Evolutionary conservation across 2,888 invertebrate species (phyloP).

Genomic region (Parnassius smintheus): DNA sequence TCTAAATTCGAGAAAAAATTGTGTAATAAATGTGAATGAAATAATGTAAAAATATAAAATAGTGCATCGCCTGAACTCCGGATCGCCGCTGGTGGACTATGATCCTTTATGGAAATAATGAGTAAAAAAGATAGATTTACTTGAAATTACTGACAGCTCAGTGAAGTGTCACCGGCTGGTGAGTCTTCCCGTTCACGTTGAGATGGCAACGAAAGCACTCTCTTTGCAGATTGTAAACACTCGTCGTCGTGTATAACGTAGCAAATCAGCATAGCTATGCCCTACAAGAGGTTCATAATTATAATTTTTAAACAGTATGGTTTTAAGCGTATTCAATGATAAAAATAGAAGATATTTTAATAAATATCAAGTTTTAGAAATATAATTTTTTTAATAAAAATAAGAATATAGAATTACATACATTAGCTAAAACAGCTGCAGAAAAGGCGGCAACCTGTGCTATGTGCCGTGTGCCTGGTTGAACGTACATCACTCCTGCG

Average conservation of each 20-base stretch:
- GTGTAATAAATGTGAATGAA: too few relatives aligned
- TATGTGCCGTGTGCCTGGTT: constrained; percentile 55
- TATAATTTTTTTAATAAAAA: background rate
- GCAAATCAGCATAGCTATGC: constrained; percentile 79
- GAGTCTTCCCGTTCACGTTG: constrained; percentile 74
- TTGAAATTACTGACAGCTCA: constrained; percentile 77
- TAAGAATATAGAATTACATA: constrained; percentile 35
- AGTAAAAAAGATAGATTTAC: constrained; percentile 5
- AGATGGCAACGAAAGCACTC: constrained; percentile 55
- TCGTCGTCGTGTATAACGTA: constrained; percentile 82
- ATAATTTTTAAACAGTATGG: too few relatives aligned
- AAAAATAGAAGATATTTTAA: too few relatives aligned
- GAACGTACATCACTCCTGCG: constrained; percentile 67
- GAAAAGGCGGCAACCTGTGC: constrained; percentile 57
- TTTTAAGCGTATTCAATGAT: too few relatives aligned
- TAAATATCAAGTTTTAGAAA: too few relatives aligned
- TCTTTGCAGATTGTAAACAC: constrained; percentile 67
- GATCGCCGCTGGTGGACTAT: too few relatives aligned
- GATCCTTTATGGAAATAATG: background rate
- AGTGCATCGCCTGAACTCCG: background rate
- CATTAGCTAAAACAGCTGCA: constrained; percentile 61
- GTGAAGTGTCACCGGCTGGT: constrained; percentile 80
- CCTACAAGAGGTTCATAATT: constrained; percentile 53
- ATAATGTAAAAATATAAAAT: background rate
- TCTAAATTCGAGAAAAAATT: too few relatives aligned